Percentiles rank a stretch among this genome's conserved stretches.
These are phyloP conservation scores for Ectemnius continuus DNA, from an alignment of 2,888 invertebrate genomes.

Conservation along the genomic window DNA sequence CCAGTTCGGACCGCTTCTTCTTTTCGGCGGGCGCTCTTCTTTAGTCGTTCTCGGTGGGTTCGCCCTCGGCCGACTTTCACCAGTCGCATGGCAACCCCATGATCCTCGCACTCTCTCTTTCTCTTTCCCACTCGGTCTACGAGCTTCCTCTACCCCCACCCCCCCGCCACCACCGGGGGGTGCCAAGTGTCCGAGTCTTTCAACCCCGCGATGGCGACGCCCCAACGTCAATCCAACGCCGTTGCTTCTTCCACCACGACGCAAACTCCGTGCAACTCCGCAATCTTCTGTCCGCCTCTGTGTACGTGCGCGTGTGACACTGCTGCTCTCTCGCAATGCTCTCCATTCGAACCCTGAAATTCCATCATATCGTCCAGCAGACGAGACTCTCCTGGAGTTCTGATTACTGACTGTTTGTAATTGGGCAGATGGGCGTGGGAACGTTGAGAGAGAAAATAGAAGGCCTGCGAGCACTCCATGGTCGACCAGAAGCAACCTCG, in stretches of 20 bases:
- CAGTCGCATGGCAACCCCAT: slow-evolving; percentile 12
- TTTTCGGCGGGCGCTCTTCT: too few species aligned
- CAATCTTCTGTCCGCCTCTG: too few species aligned
- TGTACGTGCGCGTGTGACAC: too few species aligned
- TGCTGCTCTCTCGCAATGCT: too few species aligned
- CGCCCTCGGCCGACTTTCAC: slow-evolving; percentile 4
- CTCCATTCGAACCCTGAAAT: too few species aligned
- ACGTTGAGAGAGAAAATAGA: slow-evolving; percentile 14
- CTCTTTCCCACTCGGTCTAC: too few species aligned
- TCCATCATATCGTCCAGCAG: too few species aligned
- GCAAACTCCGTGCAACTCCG: slow-evolving; percentile 49
- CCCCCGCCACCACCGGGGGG: slow-evolving; percentile 45
- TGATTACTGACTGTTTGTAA: too few species aligned
- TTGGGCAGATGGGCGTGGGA: too few species aligned
- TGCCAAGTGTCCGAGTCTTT: slow-evolving; percentile 43
- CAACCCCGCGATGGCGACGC: slow-evolving; percentile 75
- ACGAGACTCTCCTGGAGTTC: too few species aligned
- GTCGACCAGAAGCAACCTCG: too few species aligned
- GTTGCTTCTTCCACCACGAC: slow-evolving; percentile 68
- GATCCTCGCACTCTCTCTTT: slow-evolving; percentile 37
- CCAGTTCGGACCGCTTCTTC: slow-evolving; percentile 42
- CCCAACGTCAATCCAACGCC: slow-evolving; percentile 65
- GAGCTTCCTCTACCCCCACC: too few species aligned
- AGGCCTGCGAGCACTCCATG: neutral
- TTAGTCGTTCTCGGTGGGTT: slow-evolving; percentile 12